A percentile compares a stretch with the other conserved stretches of the same genome.
Evolutionary conservation across 1,140 invertebrate species (phyloP).

Genomic region (Coenobita brevimanus): DNA sequence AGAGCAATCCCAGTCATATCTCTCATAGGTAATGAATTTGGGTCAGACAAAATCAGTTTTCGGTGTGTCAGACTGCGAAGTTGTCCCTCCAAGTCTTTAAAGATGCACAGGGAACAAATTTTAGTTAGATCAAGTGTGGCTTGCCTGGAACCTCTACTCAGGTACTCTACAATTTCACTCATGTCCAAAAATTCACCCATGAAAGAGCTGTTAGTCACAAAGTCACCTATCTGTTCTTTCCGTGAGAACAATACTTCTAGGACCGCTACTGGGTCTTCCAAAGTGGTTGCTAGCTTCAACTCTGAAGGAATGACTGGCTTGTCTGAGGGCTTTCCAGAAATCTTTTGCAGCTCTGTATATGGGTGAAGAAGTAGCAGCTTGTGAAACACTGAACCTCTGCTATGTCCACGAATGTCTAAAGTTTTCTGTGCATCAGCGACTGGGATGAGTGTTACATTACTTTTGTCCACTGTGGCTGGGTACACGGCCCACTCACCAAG

Average conservation of each 20-base stretch:
- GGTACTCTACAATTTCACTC: constrained; percentile 20
- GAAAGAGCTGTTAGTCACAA: not conserved
- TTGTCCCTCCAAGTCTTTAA: not conserved
- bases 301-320: not conserved
- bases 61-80: not conserved
- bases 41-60: constrained; percentile 4
- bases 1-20: not conserved
- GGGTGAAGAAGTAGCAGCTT: constrained; percentile 15
- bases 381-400: not conserved
- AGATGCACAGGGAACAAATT: constrained; percentile 14
- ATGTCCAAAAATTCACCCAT: not conserved
- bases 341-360: not conserved
- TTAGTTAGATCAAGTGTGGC: not conserved
- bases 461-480: not conserved
- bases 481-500: constrained; percentile 30
- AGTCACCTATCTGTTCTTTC: not conserved
- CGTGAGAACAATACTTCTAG: constrained; percentile 17
- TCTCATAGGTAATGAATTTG: not conserved
- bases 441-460: not conserved
- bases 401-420: not conserved
- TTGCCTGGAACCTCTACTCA: not conserved
- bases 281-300: constrained; percentile 9
- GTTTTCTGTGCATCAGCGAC: not conserved
- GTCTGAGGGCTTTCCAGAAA: too few species aligned
- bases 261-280: not conserved